Base-by-base conservation (phyloP, 1,140 invertebrate species). In the Samia ricini region DNA sequence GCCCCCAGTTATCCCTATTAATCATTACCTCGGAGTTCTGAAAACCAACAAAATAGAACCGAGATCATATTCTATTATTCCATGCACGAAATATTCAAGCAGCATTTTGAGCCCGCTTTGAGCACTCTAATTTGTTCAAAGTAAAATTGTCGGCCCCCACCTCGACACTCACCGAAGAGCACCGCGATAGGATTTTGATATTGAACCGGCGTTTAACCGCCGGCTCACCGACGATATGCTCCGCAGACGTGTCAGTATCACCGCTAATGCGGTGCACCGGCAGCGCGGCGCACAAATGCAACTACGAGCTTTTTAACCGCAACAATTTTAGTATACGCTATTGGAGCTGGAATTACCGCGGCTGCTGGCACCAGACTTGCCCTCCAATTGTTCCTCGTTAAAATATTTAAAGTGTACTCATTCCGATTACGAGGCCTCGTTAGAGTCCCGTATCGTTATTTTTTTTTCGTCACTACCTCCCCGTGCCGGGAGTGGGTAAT, bases 331-430 rank as follows among this genome's bases (percentile, higher is more conserved):
- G 94, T 96, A 95, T 96, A 95, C 94, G 94, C 94, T 95, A 94
- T 94, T 95, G 94, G 94, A 96, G 95, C 94, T 95, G 95, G 95
- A 96, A 95, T 96, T 96, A 96, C 95, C 95, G 95, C 95, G 93
- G 94, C 94, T 95, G 95, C 95, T 95, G 94, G 94, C 94, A 95
- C 94, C 94, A 95, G 95, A 96, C 95, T 97, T 97, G 95, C 95
- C 95, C 95, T 96, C 94, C 95, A 96, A 95, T 94, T 90, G 93
- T 92, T 96, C 93, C 94, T 96, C 94, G 94, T 95, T 95, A 95
- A 95, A 94, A 93, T 93, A 93, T 96, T 96, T 96, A 95, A 93
- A 96, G 92, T 96, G 94, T 95, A 94, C 94, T 95, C 95, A 96
- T 96, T 96, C 94, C 94, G 92, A 96, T 96, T 94, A 95, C 94